A percentile compares a stretch with the other conserved stretches of the same genome.
phyloP scores from a whole-genome alignment of 1,140 invertebrate genomes.

The Helicoverpa zea region DNA sequence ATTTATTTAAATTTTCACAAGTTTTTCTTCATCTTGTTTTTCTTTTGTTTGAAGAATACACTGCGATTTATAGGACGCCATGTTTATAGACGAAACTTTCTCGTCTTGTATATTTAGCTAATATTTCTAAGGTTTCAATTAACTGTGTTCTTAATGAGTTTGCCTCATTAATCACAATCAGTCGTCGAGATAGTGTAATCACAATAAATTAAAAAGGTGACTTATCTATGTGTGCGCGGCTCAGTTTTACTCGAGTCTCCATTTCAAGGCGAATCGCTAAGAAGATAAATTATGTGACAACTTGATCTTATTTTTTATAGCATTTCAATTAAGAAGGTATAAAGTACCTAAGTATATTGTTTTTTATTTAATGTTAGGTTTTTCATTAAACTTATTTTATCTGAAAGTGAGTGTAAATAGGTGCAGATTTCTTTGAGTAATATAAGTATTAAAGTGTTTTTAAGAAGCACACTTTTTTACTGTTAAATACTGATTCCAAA shows the following conservation, averaged over 20 bases:
- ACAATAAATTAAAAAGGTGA: slow-evolving; percentile 24
- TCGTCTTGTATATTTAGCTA: not conserved
- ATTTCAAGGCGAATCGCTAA: not conserved
- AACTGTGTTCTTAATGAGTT: not conserved
- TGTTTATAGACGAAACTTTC: too few species aligned
- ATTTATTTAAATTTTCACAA: too few species aligned
- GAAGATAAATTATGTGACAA: slow-evolving; percentile 11
- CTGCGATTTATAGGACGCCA: too few species aligned
- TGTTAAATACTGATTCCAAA: too few species aligned
- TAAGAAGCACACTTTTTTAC: not conserved
- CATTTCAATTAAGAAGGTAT: not conserved
- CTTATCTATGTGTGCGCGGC: slow-evolving; percentile 7
- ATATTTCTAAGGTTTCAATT: not conserved
- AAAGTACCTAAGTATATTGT: not conserved
- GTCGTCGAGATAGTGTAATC: not conserved
- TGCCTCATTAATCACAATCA: slow-evolving; percentile 1
- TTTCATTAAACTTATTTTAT: not conserved
- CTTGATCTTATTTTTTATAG: slow-evolving; percentile 17
- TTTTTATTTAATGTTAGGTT: not conserved
- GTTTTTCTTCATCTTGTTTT: too few species aligned
- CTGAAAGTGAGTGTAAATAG: too few species aligned
- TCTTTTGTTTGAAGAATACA: too few species aligned
- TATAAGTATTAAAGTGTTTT: not conserved
- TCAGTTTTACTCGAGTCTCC: not conserved
- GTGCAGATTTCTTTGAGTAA: too few species aligned